Conservation (phyloP, 2,888 invertebrate genomes). For the Plagodis dolabraria region DNA sequence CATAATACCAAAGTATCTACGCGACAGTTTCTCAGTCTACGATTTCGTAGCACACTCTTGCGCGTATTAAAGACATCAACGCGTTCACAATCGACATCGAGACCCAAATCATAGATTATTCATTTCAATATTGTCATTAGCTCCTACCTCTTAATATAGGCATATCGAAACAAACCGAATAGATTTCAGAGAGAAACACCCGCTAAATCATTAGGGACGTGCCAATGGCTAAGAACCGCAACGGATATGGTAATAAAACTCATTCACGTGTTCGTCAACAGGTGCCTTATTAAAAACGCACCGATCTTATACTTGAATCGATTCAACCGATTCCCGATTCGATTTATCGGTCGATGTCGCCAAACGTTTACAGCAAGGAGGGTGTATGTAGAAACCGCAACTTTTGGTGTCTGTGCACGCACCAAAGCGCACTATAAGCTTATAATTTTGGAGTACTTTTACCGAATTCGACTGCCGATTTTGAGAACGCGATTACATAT, state of each 20-base stretch:
- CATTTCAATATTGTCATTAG: conserved; percentile 29
- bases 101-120: conserved; percentile 11
- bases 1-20: background rate
- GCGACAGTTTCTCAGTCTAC: background rate
- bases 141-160: conserved; percentile 34
- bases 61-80: conserved; percentile 42
- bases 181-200: conserved; percentile 26
- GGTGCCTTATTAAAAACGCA: conserved; percentile 81
- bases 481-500: no score
- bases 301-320: conserved; percentile 46
- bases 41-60: conserved; percentile 8
- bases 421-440: no score
- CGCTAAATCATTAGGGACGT: conserved; percentile 76
- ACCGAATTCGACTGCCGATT: no score
- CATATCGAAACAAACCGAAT: conserved; percentile 21
- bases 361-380: conserved; percentile 5
- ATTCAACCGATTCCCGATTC: conserved; percentile 64
- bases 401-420: background rate
- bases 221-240: conserved; percentile 63
- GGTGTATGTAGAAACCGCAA: background rate
- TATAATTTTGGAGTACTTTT: no score
- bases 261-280: conserved; percentile 84
- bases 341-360: conserved; percentile 53
- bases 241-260: conserved; percentile 80
- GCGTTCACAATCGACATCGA: conserved; percentile 21